Conservation (phyloP, 2,888 invertebrate species). For the Perizoma flavofasciatum region DNA sequence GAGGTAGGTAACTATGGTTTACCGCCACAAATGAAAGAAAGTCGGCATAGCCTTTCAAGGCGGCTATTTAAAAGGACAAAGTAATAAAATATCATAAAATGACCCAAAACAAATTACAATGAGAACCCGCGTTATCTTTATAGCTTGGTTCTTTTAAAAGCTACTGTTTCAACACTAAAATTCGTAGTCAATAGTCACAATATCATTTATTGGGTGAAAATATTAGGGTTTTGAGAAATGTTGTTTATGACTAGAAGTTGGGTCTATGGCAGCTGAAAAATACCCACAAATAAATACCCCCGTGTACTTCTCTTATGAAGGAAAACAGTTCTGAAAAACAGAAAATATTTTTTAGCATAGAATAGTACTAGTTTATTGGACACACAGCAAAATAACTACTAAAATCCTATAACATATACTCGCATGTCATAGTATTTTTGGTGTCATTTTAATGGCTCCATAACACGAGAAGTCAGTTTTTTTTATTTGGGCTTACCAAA, state of each 20-base stretch:
- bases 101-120: constrained; percentile 59
- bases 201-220: constrained; percentile 36
- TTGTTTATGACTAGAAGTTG: constrained; percentile 3
- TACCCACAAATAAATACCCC: no score
- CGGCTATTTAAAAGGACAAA: constrained; percentile 59
- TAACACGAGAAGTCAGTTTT: no score
- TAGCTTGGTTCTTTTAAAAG: constrained; percentile 50
- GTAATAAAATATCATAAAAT: constrained; percentile 71
- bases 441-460: no score
- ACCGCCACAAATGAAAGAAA: constrained; percentile 54
- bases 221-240: constrained; percentile 31
- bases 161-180: constrained; percentile 57
- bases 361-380: no score
- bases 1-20: constrained; percentile 41
- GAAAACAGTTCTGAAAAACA: no score
- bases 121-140: constrained; percentile 33
- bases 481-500: no score
- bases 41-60: constrained; percentile 51
- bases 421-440: no score
- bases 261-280: background rate
- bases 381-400: no score
- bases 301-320: no score
- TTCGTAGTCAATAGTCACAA: constrained; percentile 36
- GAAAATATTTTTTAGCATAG: no score
- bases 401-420: no score